These are phyloP conservation scores for Benthosema pterotum DNA, from an alignment of 2,797 vertebrate species.

Conservation along the genomic window DNA sequence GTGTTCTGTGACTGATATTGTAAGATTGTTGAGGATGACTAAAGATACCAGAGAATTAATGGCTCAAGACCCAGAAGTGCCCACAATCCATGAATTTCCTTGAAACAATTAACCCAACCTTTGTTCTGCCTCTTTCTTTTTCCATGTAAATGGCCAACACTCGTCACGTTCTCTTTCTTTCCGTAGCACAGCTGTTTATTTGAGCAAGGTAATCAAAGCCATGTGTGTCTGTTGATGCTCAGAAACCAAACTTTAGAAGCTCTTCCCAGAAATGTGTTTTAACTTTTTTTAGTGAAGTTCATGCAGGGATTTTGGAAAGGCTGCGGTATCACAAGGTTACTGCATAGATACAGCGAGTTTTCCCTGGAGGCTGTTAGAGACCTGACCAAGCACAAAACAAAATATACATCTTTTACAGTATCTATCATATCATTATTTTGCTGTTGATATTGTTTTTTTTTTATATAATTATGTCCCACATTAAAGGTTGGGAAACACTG, in stretches of 20 bases:
- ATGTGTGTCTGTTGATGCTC: background rate
- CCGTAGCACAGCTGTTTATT: background rate
- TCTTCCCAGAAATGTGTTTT: background rate
- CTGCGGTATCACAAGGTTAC: too few species aligned
- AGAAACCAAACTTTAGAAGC: background rate
- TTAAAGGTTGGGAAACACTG: too few species aligned
- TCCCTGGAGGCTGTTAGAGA: too few species aligned
- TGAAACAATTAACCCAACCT: background rate
- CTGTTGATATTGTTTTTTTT: too few species aligned
- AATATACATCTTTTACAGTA: too few species aligned
- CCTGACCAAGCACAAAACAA: too few species aligned
- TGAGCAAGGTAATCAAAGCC: background rate
- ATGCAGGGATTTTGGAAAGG: too few species aligned
- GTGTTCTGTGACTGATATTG: background rate
- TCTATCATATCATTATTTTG: too few species aligned
- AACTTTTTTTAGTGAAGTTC: too few species aligned
- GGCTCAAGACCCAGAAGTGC: background rate
- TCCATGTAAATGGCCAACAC: too few species aligned
- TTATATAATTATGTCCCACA: too few species aligned
- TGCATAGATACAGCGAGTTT: too few species aligned
- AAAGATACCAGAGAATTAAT: conserved; percentile 16
- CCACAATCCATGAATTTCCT: background rate
- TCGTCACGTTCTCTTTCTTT: background rate
- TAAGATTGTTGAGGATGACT: conserved; percentile 3
- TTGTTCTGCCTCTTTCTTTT: conserved; percentile 12